Conservation (phyloP, 2,888 invertebrate species). For the Pteria penguin region DNA sequence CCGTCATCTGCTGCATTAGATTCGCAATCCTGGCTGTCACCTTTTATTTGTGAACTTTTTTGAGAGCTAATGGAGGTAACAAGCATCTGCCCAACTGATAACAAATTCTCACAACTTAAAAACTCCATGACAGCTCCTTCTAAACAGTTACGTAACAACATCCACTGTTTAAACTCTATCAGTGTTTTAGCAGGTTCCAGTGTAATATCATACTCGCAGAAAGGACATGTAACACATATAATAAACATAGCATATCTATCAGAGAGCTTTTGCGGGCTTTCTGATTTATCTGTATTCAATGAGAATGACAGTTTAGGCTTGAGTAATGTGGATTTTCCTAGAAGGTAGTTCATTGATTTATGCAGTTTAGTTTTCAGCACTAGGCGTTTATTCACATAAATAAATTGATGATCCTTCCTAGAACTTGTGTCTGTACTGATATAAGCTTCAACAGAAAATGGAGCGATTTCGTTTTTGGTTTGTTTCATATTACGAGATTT, state of each 20-base stretch:
- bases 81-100: background rate
- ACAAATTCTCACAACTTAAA: conserved; percentile 62
- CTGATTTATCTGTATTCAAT: conserved; percentile 29
- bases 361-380: conserved; percentile 82
- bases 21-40: too few species aligned
- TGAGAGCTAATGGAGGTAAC: too few species aligned
- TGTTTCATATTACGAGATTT: conserved; percentile 78
- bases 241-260: conserved; percentile 81
- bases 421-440: conserved; percentile 82
- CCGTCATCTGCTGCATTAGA: too few species aligned
- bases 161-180: conserved; percentile 83
- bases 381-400: conserved; percentile 85
- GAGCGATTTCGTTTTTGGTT: conserved; percentile 79
- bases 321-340: conserved; percentile 73
- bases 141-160: conserved; percentile 79
- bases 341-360: conserved; percentile 79
- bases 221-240: conserved; percentile 83
- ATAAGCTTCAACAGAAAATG: conserved; percentile 83
- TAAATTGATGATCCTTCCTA: conserved; percentile 83
- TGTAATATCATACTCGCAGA: conserved; percentile 81
- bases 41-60: too few species aligned
- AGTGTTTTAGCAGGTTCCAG: conserved; percentile 82
- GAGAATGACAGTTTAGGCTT: conserved; percentile 49
- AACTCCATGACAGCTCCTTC: conserved; percentile 77
- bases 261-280: conserved; percentile 67